Conservation (phyloP, 2,113 vertebrate species). For the Athene noctua region DNA sequence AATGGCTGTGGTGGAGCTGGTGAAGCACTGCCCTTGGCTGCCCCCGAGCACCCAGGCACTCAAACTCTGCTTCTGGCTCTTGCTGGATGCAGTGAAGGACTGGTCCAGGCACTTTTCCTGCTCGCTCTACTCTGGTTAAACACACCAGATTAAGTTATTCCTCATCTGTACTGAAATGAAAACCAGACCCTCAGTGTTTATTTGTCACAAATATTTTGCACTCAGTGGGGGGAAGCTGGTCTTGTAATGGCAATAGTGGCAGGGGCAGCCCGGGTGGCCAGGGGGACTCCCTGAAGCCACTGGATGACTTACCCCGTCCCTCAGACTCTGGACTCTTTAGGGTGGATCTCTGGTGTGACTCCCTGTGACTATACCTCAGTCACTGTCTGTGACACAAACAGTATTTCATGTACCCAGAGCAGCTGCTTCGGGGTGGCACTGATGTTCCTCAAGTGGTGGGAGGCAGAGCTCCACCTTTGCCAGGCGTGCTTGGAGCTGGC, state of each 20-base stretch:
- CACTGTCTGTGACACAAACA: not conserved
- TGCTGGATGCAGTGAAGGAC: accelerated
- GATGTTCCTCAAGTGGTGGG: not conserved
- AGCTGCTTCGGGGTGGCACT: not conserved
- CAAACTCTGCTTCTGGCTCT: not conserved
- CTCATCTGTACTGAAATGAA: not conserved
- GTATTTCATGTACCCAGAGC: not conserved
- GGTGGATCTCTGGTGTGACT: not conserved
- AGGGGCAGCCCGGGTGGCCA: not conserved
- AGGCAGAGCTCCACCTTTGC: not conserved
- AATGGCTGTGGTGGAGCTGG: not conserved
- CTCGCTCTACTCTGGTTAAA: not conserved
- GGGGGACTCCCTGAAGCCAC: not conserved
- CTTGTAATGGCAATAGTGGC: not conserved
- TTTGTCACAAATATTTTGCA: not conserved
- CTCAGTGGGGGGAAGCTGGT: not conserved
- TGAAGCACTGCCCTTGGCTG: not conserved
- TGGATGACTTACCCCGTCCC: not conserved
- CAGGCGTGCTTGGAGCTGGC: not conserved
- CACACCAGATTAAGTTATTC: not conserved
- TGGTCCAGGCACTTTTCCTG: not conserved
- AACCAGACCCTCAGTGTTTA: not conserved
- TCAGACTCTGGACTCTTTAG: accelerated
- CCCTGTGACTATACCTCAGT: not conserved
- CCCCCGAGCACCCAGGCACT: accelerated